These are phyloP conservation scores for Meteorus colon DNA, from an alignment of 2,888 invertebrate species.

Conservation along the genomic window DNA sequence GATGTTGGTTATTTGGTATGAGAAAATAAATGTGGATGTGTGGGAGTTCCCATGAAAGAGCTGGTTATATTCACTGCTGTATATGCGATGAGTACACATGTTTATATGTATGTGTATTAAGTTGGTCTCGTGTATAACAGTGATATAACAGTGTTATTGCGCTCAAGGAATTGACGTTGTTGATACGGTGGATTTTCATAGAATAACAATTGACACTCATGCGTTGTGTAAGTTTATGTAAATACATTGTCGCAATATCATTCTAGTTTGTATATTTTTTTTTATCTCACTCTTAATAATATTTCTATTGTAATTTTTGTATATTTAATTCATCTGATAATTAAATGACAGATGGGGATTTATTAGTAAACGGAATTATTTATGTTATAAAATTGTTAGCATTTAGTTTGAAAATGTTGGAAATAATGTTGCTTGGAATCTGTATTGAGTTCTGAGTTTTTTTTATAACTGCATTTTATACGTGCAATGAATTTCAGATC, in stretches of 20 bases:
- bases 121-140: neutral
- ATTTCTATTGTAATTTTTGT: neutral
- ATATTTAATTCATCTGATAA: neutral
- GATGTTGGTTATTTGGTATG: conserved; percentile 23
- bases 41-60: conserved; percentile 1
- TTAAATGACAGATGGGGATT: neutral
- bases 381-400: conserved; percentile 11
- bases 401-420: conserved; percentile 7
- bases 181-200: neutral
- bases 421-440: conserved; percentile 9
- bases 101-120: neutral
- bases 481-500: conserved; percentile 30
- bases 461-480: neutral
- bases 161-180: neutral
- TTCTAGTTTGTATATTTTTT: neutral
- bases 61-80: neutral
- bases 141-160: neutral
- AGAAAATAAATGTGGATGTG: conserved; percentile 29
- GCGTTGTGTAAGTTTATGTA: neutral
- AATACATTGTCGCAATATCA: neutral
- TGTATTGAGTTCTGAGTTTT: conserved; percentile 12
- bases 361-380: neutral
- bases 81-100: neutral
- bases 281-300: neutral
- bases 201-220: neutral